phyloP scores from a whole-genome alignment of 2,888 invertebrate species.

The Drosophila picticornis region DNA sequence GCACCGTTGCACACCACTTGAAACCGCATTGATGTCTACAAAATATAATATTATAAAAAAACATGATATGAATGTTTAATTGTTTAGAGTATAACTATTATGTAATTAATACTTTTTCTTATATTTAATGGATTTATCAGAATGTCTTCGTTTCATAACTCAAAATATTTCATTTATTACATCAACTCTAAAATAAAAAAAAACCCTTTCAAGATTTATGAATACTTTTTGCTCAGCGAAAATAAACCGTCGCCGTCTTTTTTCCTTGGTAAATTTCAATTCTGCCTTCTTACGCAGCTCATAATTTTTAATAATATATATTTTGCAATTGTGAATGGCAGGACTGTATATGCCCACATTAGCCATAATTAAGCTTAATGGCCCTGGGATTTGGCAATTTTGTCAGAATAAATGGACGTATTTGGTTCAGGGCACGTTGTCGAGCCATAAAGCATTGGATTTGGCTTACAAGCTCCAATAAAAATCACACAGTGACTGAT shows the following conservation, averaged over 20 bases:
- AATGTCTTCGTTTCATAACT: background rate
- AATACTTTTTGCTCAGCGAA: background rate
- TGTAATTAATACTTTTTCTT: background rate
- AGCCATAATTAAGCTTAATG: constrained; percentile 79
- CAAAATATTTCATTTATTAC: background rate
- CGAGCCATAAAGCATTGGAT: constrained; percentile 70
- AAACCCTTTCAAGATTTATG: background rate
- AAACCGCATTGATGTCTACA: background rate
- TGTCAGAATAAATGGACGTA: constrained; percentile 67
- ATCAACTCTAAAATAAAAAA: background rate
- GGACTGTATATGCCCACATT: constrained; percentile 32
- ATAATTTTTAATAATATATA: background rate
- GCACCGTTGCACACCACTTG: background rate
- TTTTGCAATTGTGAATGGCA: constrained; percentile 10
- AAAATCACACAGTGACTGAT: constrained; percentile 70
- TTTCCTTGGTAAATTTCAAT: background rate
- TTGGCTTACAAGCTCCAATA: constrained; percentile 58
- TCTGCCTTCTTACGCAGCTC: background rate
- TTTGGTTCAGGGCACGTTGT: constrained; percentile 41
- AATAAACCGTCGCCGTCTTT: background rate
- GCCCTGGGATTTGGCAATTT: constrained; percentile 76
- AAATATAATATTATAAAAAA: background rate
- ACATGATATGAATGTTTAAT: background rate
- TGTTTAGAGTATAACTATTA: background rate
- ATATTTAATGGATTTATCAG: background rate